These are phyloP conservation scores for Benthosema pterotum DNA, from an alignment of 2,797 vertebrate species.

Conservation along the genomic window DNA sequence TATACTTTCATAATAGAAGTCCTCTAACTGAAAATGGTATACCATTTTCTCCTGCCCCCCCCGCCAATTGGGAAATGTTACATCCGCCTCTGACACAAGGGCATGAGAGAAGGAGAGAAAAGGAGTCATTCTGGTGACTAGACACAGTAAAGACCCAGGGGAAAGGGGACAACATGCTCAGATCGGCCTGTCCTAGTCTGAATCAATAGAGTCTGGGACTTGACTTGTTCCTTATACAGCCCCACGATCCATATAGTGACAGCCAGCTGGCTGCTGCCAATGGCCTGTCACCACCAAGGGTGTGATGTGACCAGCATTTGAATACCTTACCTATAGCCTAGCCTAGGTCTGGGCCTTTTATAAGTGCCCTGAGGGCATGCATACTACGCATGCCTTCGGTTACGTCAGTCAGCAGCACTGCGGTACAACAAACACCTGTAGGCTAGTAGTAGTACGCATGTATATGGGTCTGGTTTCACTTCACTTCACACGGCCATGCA, in stretches of 20 bases:
- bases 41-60: too few species aligned
- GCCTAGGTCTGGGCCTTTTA: conserved; percentile 12
- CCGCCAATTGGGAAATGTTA: too few species aligned
- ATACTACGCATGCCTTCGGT: conserved; percentile 32
- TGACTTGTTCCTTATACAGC: not conserved
- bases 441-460: too few species aligned
- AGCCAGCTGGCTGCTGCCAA: conserved; percentile 14
- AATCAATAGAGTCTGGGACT: conserved; percentile 40
- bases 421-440: not conserved
- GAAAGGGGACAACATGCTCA: conserved; percentile 39
- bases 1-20: too few species aligned
- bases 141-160: conserved; percentile 24
- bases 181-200: conserved; percentile 30
- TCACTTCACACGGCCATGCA: too few species aligned
- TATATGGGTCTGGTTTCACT: too few species aligned
- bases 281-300: conserved; percentile 10
- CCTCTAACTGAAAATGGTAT: too few species aligned
- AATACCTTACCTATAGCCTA: conserved; percentile 24
- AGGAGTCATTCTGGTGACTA: conserved; percentile 18
- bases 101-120: conserved; percentile 6
- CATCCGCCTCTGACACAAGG: too few species aligned
- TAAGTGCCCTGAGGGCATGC: conserved; percentile 28
- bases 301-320: conserved; percentile 16
- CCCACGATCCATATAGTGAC: conserved; percentile 7
- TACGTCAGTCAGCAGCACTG: conserved; percentile 31